Base-by-base conservation (phyloP, 2,888 invertebrate species). In the Caradrina kadenii region DNA sequence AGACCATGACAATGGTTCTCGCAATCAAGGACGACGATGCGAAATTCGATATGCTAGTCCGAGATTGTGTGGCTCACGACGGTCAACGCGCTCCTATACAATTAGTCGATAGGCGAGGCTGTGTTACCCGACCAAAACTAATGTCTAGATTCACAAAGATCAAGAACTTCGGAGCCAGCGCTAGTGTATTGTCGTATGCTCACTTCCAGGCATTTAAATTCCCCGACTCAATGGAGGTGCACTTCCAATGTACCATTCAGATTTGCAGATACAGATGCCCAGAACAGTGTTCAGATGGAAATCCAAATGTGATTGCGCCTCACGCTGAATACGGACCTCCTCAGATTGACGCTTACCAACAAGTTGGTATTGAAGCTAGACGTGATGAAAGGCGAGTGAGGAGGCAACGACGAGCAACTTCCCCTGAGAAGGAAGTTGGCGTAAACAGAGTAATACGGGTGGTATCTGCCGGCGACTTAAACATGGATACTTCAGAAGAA, bases 201-300 rank as follows among this genome's bases (percentile, higher is more conserved):
- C 98, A 98, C 91, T 99, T 99, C 97, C 98, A 99, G 94, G 99
- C 99, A 0, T 99, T 99, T 93, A 99, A 99, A 90, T 99, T 99
- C 96, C 99, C 99, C 0, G 99, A 99, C 89, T 98, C 98, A 0
- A 99, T 99, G 99, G 99, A 99, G 91, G 99, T 99, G 0, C 99
- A 99, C 91, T 99, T 99, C 96, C 98, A 99, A 91, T 99, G 99
- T 91, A 99, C 99, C 42, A 99, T 99, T 78, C 99, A 99, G 92
- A 99, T 99, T 86, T 99, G 99, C 91, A 96, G 99, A 83, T 98
- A 98, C 88, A 98, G 98, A 86, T 99, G 99, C 87, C 99, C 99
- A 0, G 99, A 99, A 81, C 99, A 99, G 88, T 99, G 99, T 89
- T 97, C 98, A 1, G 98, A 98, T 77, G 95, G 96, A 42, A 93